Base-by-base conservation (phyloP, 2,113 vertebrate genomes). In the Phainopepla nitens region DNA sequence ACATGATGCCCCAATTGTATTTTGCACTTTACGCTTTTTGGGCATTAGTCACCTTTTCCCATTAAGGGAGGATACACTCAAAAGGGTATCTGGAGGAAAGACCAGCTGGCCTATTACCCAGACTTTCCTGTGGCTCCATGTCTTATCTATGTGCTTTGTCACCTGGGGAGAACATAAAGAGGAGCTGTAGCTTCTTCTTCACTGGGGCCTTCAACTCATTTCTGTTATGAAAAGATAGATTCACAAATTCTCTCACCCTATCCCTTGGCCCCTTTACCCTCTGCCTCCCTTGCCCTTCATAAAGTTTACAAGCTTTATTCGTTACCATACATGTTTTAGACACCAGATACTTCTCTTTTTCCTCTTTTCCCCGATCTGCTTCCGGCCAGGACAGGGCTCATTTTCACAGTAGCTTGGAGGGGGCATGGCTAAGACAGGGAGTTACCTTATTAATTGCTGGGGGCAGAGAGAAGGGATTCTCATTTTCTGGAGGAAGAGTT, bases 211-310 rank as follows among this genome's bases (percentile, higher is more conserved):
- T 82, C 70, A 56, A 60, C 5, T 49, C 2, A 1, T 71, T 82
- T 90, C 66, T 82, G 18, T 45, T 69, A n/a, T 0, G 0, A 56
- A 25, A 82, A 56, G 11, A 51, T 44, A 76, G 69, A 79, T n/a
- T 57, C 31, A 79, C 41, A 80, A 44, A 56, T 60, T 56, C 3
- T 79, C 36, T 75, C 10, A 69, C 17, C 35, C 17, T 29, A 14
- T 1, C 4, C 17, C 13, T 84, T 66, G 21, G 11, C 9, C 9
- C 7, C 23, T 29, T 62, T 20, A 13, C 2, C 2, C 4, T 13
- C 20, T 51, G 13, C 4, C 24, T 77, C n/a, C 19, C 60, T 61
- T 76, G 36, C 9, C 19, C 7, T 6, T 80, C n/a, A 66, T 21
- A 45, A 76, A 86, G 31, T 69, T 86, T 47, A 42, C 27, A 82